These are phyloP conservation scores for Stigmatopora argus DNA, from an alignment of 2,113 vertebrate genomes.

Conservation along the genomic window DNA sequence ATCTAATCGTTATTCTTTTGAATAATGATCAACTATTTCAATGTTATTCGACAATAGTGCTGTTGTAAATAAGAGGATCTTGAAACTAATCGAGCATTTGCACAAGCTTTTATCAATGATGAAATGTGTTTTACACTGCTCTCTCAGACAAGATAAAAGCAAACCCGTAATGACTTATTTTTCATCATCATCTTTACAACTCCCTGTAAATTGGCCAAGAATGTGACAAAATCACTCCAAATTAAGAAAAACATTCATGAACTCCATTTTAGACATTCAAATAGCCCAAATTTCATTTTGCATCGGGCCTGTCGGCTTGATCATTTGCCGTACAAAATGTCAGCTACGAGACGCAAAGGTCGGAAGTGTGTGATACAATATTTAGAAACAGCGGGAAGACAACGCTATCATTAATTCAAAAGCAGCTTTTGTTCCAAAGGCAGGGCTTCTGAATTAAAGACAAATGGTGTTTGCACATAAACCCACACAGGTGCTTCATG, in stretches of 20 bases:
- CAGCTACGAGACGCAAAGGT: slow-evolving; percentile 14
- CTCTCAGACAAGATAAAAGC: background rate
- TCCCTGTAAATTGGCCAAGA: slow-evolving; percentile 4
- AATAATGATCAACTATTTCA: background rate
- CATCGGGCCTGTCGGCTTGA: slow-evolving; percentile 6
- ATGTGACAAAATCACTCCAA: background rate
- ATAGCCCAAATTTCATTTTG: slow-evolving; percentile 13
- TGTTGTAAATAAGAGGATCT: background rate
- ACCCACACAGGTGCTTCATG: slow-evolving; percentile 9
- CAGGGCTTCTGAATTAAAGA: slow-evolving; percentile 33
- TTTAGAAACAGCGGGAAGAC: slow-evolving; percentile 30
- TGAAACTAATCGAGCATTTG: background rate
- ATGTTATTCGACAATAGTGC: background rate
- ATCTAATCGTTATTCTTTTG: background rate
- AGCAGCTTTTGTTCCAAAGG: slow-evolving; percentile 27
- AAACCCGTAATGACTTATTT: background rate
- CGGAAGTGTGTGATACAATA: slow-evolving; percentile 27
- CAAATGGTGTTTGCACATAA: slow-evolving; percentile 14
- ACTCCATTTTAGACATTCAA: background rate
- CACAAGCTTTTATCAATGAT: background rate
- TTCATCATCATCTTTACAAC: background rate
- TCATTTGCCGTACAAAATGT: slow-evolving; percentile 8
- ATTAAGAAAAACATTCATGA: background rate
- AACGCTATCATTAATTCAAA: slow-evolving; percentile 40
- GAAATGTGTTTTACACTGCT: background rate